Evolutionary conservation across 2,113 vertebrate species (phyloP), one percentile per base, ranked within the genome.

Genomic region (Alouatta palliata): DNA sequence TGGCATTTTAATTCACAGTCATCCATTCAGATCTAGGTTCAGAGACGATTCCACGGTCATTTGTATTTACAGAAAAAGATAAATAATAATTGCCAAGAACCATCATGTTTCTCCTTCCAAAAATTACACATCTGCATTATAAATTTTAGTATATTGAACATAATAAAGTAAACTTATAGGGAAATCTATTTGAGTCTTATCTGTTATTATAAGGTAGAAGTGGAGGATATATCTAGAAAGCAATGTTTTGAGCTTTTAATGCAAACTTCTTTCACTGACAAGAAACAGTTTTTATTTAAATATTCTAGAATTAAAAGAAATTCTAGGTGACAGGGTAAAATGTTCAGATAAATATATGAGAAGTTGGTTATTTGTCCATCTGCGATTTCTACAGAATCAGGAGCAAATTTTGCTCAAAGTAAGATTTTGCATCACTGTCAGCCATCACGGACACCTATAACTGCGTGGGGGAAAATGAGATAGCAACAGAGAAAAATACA

Each of bases 1-100:
- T 98, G 97, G 95, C 95, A 98, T 95, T 89, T 97, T 82, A 95
- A 96, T 96, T 96, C 95, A 93, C 37, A 83, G 81, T 91, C 77
- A 92, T 96, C 87, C 71, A 37, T 23, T 79, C 13, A 43, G 64
- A 96, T 20, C 11, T 96, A 97, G 70, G 43, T 96, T 98, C 37
- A 70, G 49, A 82, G 43, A 66, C 47, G 4, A 35, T 81, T 90
- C 47, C 56, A 56, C 1, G 68, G 79, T 47, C 37, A 71, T 64
- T 64, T 68, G 32, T 91, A 14, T 70, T 87, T 85, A 14, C 8
- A 91, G 70, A 68, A 80, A 82, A 43, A 82, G n/a, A 66, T 66
- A 90, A 92, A 96, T 43, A 70, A 84, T 27, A 80, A 79, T 83
- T 70, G 11, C 40, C 43, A 92, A 56, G 27, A 89, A 92, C 58